Percentiles rank a stretch among this genome's conserved stretches.
phyloP scores from a whole-genome alignment of 2,888 invertebrate genomes.

The Tenthredo amoena region DNA sequence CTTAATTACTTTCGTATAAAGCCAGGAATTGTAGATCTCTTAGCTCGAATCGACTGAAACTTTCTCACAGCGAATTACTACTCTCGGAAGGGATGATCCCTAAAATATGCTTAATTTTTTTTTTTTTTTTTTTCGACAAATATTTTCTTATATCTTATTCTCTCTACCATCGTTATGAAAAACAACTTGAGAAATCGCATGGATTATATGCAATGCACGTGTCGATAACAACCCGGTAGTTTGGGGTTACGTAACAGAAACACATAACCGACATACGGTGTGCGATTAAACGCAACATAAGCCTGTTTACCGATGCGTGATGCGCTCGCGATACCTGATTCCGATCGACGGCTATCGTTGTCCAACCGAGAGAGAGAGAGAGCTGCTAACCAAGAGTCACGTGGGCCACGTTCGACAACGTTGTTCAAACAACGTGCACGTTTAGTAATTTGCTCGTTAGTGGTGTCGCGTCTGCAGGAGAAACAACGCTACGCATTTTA shows the following conservation, averaged over 20 bases:
- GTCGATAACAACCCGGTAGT: slow-evolving; percentile 15
- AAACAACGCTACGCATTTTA: slow-evolving; percentile 41
- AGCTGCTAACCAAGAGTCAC: neutral
- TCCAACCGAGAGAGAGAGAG: neutral
- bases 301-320: slow-evolving; percentile 68
- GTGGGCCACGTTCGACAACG: slow-evolving; percentile 16
- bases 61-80: neutral
- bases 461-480: slow-evolving; percentile 39
- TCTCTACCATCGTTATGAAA: neutral
- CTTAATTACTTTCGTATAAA: slow-evolving; percentile 49
- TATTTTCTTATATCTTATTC: neutral
- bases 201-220: slow-evolving; percentile 8
- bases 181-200: neutral
- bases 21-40: slow-evolving; percentile 5
- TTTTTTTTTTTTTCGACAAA: neutral
- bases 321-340: slow-evolving; percentile 67
- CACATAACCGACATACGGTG: slow-evolving; percentile 47
- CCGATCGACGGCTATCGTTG: slow-evolving; percentile 55
- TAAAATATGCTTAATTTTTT: neutral
- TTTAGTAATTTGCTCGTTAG: slow-evolving; percentile 52
- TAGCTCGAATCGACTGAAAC: neutral
- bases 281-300: slow-evolving; percentile 28
- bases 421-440: slow-evolving; percentile 44
- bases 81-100: neutral
- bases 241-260: slow-evolving; percentile 1